Conservation (phyloP, 2,113 vertebrate species). For the Arenaria interpres region DNA sequence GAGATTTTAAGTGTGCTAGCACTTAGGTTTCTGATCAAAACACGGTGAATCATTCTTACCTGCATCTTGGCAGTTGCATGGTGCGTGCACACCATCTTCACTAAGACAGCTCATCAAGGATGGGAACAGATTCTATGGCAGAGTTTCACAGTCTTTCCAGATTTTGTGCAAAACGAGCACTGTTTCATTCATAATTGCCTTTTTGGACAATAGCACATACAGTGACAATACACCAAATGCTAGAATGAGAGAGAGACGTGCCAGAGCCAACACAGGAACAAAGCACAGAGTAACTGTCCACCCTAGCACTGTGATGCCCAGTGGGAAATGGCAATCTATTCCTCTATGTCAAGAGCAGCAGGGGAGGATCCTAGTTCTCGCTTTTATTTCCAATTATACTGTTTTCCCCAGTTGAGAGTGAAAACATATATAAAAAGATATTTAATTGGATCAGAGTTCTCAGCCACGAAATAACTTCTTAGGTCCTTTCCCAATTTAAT, state of each 20-base stretch:
- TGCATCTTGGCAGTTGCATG: background rate
- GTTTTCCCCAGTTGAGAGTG: background rate
- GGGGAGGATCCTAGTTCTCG: background rate
- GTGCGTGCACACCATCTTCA: rapidly evolving
- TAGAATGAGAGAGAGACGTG: background rate
- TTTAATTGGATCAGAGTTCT: background rate
- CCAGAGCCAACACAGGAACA: background rate
- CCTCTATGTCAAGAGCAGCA: background rate
- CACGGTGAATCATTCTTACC: background rate
- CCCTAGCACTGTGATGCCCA: background rate
- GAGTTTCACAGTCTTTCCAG: background rate
- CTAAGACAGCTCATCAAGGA: background rate
- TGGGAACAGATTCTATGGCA: background rate
- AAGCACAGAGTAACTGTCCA: background rate
- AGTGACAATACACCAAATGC: background rate
- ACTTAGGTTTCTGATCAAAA: background rate
- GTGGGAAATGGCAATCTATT: background rate
- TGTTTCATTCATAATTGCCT: background rate
- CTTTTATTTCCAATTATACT: background rate
- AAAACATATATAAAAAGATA: background rate
- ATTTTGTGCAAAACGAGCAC: background rate
- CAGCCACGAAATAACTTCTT: background rate
- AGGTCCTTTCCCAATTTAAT: background rate
- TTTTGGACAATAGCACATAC: background rate
- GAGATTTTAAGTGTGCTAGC: background rate